Evolutionary conservation across 2,888 invertebrate genomes (phyloP).

Genomic region (Scaptomyza tumidula): DNA sequence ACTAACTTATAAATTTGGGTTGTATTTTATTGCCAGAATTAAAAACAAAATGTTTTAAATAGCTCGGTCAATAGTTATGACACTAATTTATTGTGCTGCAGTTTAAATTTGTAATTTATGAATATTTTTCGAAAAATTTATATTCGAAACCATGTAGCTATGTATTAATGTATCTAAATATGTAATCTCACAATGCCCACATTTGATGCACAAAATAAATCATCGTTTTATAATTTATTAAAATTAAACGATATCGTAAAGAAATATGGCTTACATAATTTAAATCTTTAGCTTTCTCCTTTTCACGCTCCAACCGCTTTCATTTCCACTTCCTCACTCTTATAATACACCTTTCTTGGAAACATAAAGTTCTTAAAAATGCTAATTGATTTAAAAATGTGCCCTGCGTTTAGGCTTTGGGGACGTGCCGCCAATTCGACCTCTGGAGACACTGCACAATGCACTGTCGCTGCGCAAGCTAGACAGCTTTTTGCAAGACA

Average conservation of each 20-base stretch:
- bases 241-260: background rate
- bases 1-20: too few relatives aligned
- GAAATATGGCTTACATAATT: constrained; percentile 2
- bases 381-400: constrained; percentile 72
- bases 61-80: background rate
- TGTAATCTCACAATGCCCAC: background rate
- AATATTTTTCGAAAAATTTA: background rate
- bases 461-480: constrained; percentile 96
- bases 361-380: background rate
- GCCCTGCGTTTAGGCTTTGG: constrained; percentile 88
- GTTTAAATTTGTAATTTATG: background rate
- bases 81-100: too few relatives aligned
- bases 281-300: constrained; percentile 1
- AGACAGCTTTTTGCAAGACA: constrained; percentile 94
- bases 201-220: background rate
- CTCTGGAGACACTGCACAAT: constrained; percentile 98
- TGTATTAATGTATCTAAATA: background rate
- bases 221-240: background rate
- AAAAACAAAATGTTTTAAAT: background rate
- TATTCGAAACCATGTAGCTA: background rate
- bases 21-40: background rate
- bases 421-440: constrained; percentile 97
- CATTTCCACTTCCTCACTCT: background rate
- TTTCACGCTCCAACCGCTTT: background rate
- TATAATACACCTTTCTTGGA: background rate